phyloP scores from a whole-genome alignment of 1,140 invertebrate genomes.

The Cylas formicarius region DNA sequence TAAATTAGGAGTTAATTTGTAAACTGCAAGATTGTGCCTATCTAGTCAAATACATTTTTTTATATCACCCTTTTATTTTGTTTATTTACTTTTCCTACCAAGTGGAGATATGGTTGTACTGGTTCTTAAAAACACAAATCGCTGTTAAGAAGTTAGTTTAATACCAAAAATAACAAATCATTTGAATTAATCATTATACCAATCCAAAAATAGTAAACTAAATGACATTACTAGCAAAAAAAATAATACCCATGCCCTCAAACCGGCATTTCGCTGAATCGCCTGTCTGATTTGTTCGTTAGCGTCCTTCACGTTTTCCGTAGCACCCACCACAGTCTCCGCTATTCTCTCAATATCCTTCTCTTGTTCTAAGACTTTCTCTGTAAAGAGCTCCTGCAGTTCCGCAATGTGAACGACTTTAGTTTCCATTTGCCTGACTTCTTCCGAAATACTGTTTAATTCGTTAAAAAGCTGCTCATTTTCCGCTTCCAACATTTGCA shows the following conservation, averaged over 20 bases:
- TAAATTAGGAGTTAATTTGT: too few species aligned
- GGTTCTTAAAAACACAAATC: too few species aligned
- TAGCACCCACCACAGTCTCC: constrained; percentile 78
- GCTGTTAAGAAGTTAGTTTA: neutral
- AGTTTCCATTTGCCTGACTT: constrained; percentile 64
- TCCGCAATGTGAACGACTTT: constrained; percentile 94
- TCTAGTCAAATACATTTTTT: too few species aligned
- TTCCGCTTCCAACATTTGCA: constrained; percentile 84
- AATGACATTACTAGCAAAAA: constrained; percentile 95
- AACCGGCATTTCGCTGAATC: constrained; percentile 91
- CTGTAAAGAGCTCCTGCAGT: constrained; percentile 93
- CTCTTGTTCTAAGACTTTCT: constrained; percentile 94
- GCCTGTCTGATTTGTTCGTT: constrained; percentile 96
- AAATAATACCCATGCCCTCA: constrained; percentile 90
- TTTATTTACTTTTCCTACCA: constrained; percentile 1
- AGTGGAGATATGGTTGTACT: too few species aligned
- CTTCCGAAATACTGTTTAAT: constrained; percentile 61
- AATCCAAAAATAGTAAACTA: constrained; percentile 91
- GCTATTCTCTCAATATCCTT: constrained; percentile 85
- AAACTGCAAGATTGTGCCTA: too few species aligned
- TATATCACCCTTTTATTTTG: neutral
- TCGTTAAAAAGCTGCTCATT: constrained; percentile 79
- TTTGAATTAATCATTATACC: constrained; percentile 86
- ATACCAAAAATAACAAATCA: constrained; percentile 2
- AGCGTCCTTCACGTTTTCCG: constrained; percentile 91